These are phyloP conservation scores for Ectemnius cavifrons DNA, from an alignment of 2,888 invertebrate species.

Conservation along the genomic window DNA sequence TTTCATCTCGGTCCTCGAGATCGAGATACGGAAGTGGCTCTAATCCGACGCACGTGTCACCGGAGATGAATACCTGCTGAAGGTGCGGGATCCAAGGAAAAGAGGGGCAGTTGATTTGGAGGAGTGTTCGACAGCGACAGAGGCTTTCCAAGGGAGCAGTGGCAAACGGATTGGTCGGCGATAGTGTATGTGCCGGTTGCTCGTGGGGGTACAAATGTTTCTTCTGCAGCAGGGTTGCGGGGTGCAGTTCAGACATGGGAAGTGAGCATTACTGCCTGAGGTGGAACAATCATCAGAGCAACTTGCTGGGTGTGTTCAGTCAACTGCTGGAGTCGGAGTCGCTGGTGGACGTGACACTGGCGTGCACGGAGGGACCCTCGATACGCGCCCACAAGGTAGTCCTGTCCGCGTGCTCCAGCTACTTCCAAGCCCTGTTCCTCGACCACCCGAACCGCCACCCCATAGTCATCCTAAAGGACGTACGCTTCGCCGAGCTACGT, in stretches of 20 bases:
- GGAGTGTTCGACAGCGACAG: neutral
- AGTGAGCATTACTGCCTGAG: conserved; percentile 99
- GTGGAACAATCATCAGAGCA: conserved; percentile 99
- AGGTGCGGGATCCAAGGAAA: neutral
- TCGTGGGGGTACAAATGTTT: conserved; percentile 50
- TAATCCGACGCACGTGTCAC: neutral
- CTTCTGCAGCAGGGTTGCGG: conserved; percentile 82
- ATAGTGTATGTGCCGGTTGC: neutral
- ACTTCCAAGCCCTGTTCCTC: conserved; percentile 95
- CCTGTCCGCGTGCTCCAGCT: conserved; percentile 96
- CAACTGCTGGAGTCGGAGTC: conserved; percentile 97
- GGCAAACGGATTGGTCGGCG: neutral
- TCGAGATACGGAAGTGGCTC: too few relatives aligned
- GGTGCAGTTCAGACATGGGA: conserved; percentile 97
- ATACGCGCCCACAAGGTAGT: conserved; percentile 97
- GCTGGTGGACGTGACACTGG: conserved; percentile 97
- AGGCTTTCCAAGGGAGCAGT: conserved; percentile 5
- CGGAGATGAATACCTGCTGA: neutral
- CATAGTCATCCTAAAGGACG: conserved; percentile 96
- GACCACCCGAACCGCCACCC: conserved; percentile 95
- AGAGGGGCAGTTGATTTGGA: too few relatives aligned
- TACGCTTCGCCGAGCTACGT: conserved; percentile 92
- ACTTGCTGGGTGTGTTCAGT: conserved; percentile 98
- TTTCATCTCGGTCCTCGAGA: conserved; percentile 9
- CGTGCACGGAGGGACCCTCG: conserved; percentile 96